Evolutionary conservation across 53 echinoderm and acorn worm genomes (phyloP).

Genomic region (Zoroaster sp.): DNA sequence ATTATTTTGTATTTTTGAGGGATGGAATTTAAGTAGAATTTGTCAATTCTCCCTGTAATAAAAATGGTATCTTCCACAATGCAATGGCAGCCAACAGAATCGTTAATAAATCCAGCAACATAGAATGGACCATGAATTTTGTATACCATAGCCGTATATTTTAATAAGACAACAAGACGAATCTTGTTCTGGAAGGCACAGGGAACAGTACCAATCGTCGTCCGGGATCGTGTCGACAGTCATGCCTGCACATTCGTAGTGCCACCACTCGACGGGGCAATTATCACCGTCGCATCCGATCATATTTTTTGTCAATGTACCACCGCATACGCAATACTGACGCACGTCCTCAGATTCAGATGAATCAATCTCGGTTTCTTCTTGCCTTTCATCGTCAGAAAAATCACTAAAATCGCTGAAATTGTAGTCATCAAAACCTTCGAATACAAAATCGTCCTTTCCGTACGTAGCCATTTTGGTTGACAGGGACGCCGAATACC

Average conservation of each 20-base stretch:
- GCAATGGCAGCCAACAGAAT: too few species aligned
- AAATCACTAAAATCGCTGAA: not conserved
- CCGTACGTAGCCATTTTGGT: not conserved
- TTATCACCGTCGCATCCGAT: not conserved
- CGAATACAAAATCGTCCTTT: not conserved
- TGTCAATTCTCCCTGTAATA: too few species aligned
- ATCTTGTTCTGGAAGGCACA: not conserved
- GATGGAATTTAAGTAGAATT: too few species aligned
- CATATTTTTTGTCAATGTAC: not conserved
- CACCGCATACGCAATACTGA: not conserved
- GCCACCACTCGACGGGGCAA: not conserved
- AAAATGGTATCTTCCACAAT: not conserved
- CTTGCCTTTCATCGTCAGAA: not conserved
- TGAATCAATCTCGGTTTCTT: not conserved
- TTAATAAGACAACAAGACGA: not conserved
- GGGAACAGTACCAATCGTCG: not conserved
- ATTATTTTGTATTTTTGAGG: too few species aligned
- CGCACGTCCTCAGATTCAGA: not conserved
- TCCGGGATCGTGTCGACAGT: not conserved
- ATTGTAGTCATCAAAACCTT: not conserved
- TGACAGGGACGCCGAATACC: not conserved
- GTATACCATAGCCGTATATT: too few species aligned
- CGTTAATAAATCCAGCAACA: too few species aligned
- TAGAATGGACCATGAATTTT: too few species aligned
- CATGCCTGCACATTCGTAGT: not conserved